These are phyloP conservation scores for Oreocharis arfaki DNA, from an alignment of 2,113 vertebrate species.

Conservation along the genomic window DNA sequence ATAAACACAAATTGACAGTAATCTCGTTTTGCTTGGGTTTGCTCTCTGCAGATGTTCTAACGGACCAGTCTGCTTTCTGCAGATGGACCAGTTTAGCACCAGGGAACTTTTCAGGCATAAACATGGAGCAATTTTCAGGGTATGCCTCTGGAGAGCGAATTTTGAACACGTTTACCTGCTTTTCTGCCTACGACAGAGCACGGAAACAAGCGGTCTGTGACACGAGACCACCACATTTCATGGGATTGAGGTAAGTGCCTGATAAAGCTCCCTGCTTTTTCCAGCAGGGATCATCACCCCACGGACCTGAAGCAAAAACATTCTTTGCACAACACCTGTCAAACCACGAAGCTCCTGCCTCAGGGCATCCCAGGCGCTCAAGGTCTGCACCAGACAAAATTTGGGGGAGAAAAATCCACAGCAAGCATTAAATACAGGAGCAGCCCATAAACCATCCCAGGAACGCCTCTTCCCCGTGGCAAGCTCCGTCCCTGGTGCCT, in stretches of 20 bases:
- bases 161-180: not conserved
- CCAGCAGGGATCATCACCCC: not conserved
- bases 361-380: not conserved
- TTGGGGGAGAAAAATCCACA: not conserved
- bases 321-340: not conserved
- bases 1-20: constrained; percentile 19
- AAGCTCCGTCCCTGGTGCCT: not conserved
- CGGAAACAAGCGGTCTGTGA: not conserved
- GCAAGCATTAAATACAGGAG: not conserved
- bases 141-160: not conserved
- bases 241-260: accelerated
- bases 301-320: not conserved
- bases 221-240: not conserved
- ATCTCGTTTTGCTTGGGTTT: not conserved
- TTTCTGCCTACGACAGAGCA: accelerated
- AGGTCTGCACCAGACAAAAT: not conserved
- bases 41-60: constrained; percentile 2
- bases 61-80: not conserved
- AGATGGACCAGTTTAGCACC: not conserved
- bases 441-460: not conserved
- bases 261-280: not conserved
- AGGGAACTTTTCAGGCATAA: not conserved
- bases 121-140: not conserved
- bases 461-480: not conserved
- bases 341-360: not conserved